Conservation (phyloP, 2,888 invertebrate genomes). For the Coremacera marginata region DNA sequence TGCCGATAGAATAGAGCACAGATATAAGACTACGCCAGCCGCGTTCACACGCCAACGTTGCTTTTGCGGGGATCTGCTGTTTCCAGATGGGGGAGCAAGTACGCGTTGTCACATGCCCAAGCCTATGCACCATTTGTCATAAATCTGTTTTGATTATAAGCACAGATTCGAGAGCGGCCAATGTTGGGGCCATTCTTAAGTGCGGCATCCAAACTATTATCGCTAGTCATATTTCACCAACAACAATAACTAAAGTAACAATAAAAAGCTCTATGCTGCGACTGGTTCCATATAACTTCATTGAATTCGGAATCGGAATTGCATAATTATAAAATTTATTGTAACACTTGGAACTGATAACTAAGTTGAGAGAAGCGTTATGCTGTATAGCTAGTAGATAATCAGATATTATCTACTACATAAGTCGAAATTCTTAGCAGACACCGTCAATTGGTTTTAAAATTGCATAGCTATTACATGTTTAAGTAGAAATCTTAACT, state of each 20-base stretch:
- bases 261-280: not conserved
- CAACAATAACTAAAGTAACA: not conserved
- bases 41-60: not conserved
- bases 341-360: constrained; percentile 20
- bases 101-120: not conserved
- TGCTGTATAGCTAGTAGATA: too few relatives aligned
- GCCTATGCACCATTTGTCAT: constrained; percentile 12
- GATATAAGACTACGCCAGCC: not conserved
- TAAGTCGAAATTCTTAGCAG: too few relatives aligned
- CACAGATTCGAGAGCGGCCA: not conserved
- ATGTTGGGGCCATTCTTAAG: not conserved
- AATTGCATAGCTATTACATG: too few relatives aligned
- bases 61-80: not conserved
- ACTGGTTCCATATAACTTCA: not conserved
- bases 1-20: not conserved
- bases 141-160: not conserved
- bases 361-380: not conserved
- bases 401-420: too few relatives aligned
- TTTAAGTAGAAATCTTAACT: too few relatives aligned
- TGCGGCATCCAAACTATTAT: not conserved
- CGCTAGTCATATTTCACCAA: not conserved
- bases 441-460: too few relatives aligned
- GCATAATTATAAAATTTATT: not conserved
- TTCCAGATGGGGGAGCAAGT: not conserved
- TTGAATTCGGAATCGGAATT: not conserved